Base-by-base conservation (phyloP, 2,797 vertebrate species). In the Pagetopsis macropterus region DNA sequence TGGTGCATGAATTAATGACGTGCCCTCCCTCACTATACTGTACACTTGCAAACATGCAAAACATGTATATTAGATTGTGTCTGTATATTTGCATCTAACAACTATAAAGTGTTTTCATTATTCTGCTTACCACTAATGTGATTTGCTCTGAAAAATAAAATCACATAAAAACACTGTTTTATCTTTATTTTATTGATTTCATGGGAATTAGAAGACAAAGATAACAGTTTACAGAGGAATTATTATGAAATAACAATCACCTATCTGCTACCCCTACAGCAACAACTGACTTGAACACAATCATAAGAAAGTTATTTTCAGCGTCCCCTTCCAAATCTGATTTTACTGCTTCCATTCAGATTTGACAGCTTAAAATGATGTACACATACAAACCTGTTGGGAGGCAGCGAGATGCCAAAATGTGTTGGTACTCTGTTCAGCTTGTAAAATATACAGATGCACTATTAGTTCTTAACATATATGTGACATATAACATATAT, bases 121-220 rank as follows among this genome's bases (percentile, higher is more conserved):
- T 68, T 74, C 55, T 76, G 75, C 75, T 64, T 69, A 49, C 60
- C 6, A 44, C 51, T 80, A 82, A 70, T 82, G 73, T 79, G 67
- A 76, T 73, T 82, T 84, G 31, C 8, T 66, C 45, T 70, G 51
- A 82, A 76, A 75, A 91, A 86, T 88, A 87, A 90, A 91, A 71
- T 70, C 27, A 48, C 44, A 70, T 33, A 56, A 79, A 87, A 6
- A 7, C 33, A 9, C 6, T 1, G 33, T 37, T 37, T 37, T 37
- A 37, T 27, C 33, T 37, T 37, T 37, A 37, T 37, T 37, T 37
- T 1, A 37, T 37, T 37, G 33, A 7, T 37, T 37, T 37, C 33
- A 37, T 37, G 33, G 33, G 8, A 37, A 37, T 37, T 37, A 37
- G 8, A 37, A 37, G 33, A 33, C 33, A 33, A 33, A 33, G 5